phyloP scores from a whole-genome alignment of 1,140 invertebrate species.

The Triops longicaudatus region DNA sequence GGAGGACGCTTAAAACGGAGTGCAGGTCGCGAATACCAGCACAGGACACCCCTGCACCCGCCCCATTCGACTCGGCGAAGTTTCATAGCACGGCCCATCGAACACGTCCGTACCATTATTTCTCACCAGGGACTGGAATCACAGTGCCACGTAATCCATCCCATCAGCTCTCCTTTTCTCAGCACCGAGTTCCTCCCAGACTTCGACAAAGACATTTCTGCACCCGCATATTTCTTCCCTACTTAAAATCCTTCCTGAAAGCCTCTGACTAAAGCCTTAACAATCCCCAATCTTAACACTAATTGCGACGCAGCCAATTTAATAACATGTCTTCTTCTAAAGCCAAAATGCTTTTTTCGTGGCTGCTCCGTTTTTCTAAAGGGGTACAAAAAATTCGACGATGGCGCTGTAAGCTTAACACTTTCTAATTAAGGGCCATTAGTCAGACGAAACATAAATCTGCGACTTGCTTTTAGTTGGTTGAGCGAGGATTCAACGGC shows the following conservation, averaged over 20 bases:
- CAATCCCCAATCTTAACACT: neutral
- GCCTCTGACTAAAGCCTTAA: neutral
- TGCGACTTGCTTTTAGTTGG: too few species aligned
- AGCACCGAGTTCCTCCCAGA: neutral
- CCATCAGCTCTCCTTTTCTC: conserved; percentile 6
- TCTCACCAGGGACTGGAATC: neutral
- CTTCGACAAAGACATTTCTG: neutral
- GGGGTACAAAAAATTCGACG: too few species aligned
- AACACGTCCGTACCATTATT: conserved; percentile 5
- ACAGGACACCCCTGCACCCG: too few species aligned
- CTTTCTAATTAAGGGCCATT: neutral
- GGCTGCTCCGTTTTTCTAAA: too few species aligned
- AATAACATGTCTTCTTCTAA: too few species aligned
- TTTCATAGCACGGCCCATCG: conserved; percentile 10
- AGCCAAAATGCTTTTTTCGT: too few species aligned
- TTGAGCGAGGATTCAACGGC: too few species aligned
- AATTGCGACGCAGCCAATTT: neutral
- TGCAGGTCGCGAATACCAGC: too few species aligned
- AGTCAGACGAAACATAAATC: neutral
- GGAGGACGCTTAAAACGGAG: too few species aligned
- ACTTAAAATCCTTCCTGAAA: neutral
- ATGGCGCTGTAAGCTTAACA: too few species aligned
- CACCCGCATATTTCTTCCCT: neutral
- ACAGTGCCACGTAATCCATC: conserved; percentile 7
- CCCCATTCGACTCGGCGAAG: neutral